A percentile compares a stretch with the other conserved stretches of the same genome.
phyloP scores from a whole-genome alignment of 2,797 vertebrate species.

The Poeciliopsis presidionis region DNA sequence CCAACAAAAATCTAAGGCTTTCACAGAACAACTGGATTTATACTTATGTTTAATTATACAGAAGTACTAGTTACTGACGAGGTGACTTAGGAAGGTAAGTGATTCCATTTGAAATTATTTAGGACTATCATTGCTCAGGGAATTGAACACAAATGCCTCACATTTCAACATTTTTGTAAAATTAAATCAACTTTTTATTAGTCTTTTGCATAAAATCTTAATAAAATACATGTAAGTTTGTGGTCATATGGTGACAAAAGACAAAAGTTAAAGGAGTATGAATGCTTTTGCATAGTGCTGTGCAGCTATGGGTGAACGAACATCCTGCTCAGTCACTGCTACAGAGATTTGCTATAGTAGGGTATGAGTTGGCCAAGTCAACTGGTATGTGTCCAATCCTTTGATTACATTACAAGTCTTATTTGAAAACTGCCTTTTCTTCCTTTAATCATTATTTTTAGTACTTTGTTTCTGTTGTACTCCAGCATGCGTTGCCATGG shows the following conservation, averaged over 20 bases:
- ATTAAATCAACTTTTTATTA: too few relatives aligned
- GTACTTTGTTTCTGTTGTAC: background rate
- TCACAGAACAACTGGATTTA: too few relatives aligned
- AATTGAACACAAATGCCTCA: background rate
- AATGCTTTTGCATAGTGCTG: too few relatives aligned
- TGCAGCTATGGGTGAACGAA: background rate
- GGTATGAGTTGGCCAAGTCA: background rate
- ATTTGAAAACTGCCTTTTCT: background rate
- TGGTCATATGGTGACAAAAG: too few relatives aligned
- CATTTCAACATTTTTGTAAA: background rate
- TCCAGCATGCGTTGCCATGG: background rate
- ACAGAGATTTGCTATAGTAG: background rate
- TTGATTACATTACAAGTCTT: background rate
- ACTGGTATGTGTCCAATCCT: background rate
- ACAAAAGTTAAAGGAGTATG: too few relatives aligned
- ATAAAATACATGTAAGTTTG: too few relatives aligned
- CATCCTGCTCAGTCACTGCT: background rate
- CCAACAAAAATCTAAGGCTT: too few relatives aligned
- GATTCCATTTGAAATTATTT: background rate
- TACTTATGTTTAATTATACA: too few relatives aligned
- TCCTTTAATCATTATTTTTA: background rate
- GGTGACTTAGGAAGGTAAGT: background rate
- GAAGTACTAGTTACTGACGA: background rate
- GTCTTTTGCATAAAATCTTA: too few relatives aligned
- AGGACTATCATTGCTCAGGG: background rate